Base-by-base conservation (phyloP, 2,797 vertebrate genomes). In the Alca torda region DNA sequence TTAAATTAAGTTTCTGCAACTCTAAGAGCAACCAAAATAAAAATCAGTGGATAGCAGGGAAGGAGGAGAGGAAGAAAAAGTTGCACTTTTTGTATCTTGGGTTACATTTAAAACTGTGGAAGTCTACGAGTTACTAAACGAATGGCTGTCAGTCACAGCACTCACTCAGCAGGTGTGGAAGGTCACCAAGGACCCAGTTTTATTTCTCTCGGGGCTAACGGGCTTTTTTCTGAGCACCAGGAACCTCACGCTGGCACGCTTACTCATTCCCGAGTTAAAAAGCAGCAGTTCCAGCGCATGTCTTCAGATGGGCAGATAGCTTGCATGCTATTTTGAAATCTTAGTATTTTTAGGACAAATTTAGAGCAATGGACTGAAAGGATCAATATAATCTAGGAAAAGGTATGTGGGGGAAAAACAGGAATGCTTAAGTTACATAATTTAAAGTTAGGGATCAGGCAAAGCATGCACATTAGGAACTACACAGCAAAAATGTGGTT, bases 91-190 rank as follows among this genome's bases (percentile, higher is more conserved):
- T 59, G 1, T 46, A 30, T 24, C 50, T 35, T 64, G 18, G 13
- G 18, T 20, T 56, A 35, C 33, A n/a, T 57, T 64, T 43, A 13
- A 37, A 30, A 28, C 17, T 30, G 24, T 56, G 33, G 33, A 50
- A 43, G 20, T 11, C 25, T 20, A 4, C 1, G 8, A 64, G 69
- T 20, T 74, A 25, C 37, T 60, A 50, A 37, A n/a, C 5, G 15
- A 61, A 20, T 0, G 6, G 10, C 1, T 28, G 11, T 13, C 72
- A 28, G 54, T 20, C 60, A 57, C 37, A 56, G 28, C 54, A 28
- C 17, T 13, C 0, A 2, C 12, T 30, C 11, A 16, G 21, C 1
- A 0, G 12, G 31, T 35, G 53, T 41, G 30, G 46, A 51, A 39
- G 25, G 43, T 59, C 68, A 57, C 24, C 1, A 14, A 51, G 43